A percentile compares a stretch with the other conserved stretches of the same genome.
Evolutionary conservation across 2,797 vertebrate genomes (phyloP).

Genomic region (Pseudopleuronectes americanus): DNA sequence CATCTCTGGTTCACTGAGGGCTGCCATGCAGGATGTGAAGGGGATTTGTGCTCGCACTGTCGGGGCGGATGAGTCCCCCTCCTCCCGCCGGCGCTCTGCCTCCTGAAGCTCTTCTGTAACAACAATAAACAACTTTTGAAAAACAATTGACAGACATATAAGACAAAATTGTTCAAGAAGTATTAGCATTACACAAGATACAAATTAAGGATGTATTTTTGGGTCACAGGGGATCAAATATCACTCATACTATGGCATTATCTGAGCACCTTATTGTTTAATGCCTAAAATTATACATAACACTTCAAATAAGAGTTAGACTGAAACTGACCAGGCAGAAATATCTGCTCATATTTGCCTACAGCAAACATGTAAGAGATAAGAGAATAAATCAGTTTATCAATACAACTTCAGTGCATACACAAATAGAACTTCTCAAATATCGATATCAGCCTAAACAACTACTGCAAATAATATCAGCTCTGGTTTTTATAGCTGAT

Average conservation of each 20-base stretch:
- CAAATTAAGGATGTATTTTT: not conserved
- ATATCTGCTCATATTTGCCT: not conserved
- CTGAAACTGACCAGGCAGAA: no score
- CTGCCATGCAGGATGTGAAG: conserved; percentile 96
- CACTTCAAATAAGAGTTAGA: no score
- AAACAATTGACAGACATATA: not conserved
- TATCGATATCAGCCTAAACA: not conserved
- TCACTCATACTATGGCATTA: not conserved
- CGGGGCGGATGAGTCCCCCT: conserved; percentile 89
- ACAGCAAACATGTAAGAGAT: not conserved
- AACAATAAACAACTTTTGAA: conserved; percentile 25
- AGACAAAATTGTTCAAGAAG: not conserved
- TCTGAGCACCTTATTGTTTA: no score
- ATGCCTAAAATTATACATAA: no score
- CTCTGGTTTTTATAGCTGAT: not conserved
- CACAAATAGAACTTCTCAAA: no score
- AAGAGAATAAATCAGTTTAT: no score
- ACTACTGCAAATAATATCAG: not conserved
- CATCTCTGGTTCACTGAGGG: conserved; percentile 94
- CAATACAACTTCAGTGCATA: no score
- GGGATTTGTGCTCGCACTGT: conserved; percentile 95
- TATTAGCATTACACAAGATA: not conserved
- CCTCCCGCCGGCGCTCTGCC: conserved; percentile 92
- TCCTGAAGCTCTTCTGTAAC: conserved; percentile 91
- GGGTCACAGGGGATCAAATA: no score